Evolutionary conservation across 2,888 invertebrate genomes (phyloP), one percentile per base, ranked within the genome.

Genomic region (Notodonta ziczac): DNA sequence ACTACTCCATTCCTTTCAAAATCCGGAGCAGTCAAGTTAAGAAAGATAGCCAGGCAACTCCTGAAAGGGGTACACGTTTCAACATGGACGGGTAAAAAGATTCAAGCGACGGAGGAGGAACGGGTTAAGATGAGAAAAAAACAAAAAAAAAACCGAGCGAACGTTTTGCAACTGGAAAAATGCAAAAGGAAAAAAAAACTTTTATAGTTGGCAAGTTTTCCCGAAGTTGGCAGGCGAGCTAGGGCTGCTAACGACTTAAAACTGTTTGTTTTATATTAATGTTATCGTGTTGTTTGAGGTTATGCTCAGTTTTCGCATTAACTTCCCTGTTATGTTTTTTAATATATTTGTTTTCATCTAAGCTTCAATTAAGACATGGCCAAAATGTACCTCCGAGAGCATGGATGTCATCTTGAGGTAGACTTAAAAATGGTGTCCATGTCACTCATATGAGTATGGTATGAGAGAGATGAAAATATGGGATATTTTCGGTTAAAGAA

Each of bases 1-100:
- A 62, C 81, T 48, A 70, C 89, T 92, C 91, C 71, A 89, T 62
- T 62, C 70, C 63, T 65, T 65, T 65, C 58, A 52, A 79, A 76
- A 81, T 78, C 82, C 68, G 77, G 83, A 76, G 85, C 87, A 93
- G 88, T 89, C 84, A 90, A 91, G 88, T 92, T 87, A 88, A 90
- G 90, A 91, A 90, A 92, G 91, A 93, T 91, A 91, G 91, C 87
- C 85, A 81, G 85, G 84, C 86, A 90, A 90, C 91, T 92, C 87
- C 87, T 91, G 91, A 90, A 91, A 91, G 89, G 93, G 93, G 92
- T 92, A 92, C 92, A 90, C 91, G 90, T 90, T 91, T 88, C 90
- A 80, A 80, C 81, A 77, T 44, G 56, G 67, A 72, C 62, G 83
- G 86, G 84, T 83, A 88, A 90, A 90, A 88, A 91, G 89, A 92